Evolutionary conservation across 2,888 invertebrate species (phyloP).

Genomic region (Octodonta nipae): DNA sequence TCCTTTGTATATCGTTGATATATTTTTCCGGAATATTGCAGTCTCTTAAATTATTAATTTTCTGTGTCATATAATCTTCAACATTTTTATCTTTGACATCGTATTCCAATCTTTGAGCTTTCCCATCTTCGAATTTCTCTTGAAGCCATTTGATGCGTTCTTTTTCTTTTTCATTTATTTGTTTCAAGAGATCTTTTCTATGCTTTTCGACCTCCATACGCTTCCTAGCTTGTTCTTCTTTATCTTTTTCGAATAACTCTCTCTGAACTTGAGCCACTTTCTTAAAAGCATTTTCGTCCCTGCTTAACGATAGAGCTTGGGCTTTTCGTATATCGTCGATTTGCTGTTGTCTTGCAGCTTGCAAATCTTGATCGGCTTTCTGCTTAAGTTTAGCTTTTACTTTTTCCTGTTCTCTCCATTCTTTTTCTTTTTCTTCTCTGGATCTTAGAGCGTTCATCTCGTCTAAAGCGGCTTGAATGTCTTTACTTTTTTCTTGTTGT

Average conservation of each 20-base stretch:
- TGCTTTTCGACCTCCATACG: conserved; percentile 40
- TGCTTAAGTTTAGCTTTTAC: conserved; percentile 45
- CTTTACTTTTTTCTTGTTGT: conserved; percentile 42
- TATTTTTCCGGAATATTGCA: conserved; percentile 27
- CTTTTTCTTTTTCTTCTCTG: conserved; percentile 52
- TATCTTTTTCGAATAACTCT: conserved; percentile 27
- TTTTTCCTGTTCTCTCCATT: conserved; percentile 53
- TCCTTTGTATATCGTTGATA: conserved; percentile 28
- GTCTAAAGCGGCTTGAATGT: conserved; percentile 36
- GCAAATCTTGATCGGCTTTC: conserved; percentile 38
- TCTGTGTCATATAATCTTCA: conserved; percentile 38
- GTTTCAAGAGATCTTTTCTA: conserved; percentile 50
- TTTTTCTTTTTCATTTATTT: conserved; percentile 57
- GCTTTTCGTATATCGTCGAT: conserved; percentile 43
- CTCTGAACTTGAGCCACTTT: conserved; percentile 40
- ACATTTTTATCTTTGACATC: conserved; percentile 42
- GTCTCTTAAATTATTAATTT: conserved; percentile 39
- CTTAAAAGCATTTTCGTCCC: conserved; percentile 38
- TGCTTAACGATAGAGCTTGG: conserved; percentile 52
- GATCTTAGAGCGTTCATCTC: conserved; percentile 40
- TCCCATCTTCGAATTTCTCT: conserved; percentile 53
- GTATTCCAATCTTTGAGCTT: conserved; percentile 46
- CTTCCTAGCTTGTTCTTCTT: conserved; percentile 33
- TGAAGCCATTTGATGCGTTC: conserved; percentile 47
- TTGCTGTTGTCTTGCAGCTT: conserved; percentile 35